These are phyloP conservation scores for Hydrotaea cyrtoneurina DNA, from an alignment of 2,888 invertebrate genomes.

Conservation along the genomic window DNA sequence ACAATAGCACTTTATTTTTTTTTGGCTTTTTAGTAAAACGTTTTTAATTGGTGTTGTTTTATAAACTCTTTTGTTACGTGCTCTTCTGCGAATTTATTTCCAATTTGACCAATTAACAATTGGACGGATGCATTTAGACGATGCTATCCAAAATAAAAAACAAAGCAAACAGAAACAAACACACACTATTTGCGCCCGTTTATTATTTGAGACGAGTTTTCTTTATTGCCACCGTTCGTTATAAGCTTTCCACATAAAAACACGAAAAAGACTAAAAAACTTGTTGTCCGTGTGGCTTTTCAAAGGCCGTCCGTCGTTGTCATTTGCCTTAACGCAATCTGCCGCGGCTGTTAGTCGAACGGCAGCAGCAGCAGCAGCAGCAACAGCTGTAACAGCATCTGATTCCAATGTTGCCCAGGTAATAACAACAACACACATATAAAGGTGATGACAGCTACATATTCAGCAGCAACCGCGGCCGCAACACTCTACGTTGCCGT, in stretches of 20 bases:
- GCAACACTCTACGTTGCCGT: not conserved
- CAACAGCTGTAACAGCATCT: slow-evolving; percentile 47
- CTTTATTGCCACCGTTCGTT: slow-evolving; percentile 59
- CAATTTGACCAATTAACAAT: slow-evolving; percentile 55
- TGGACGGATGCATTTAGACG: slow-evolving; percentile 31
- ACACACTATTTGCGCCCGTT: slow-evolving; percentile 44
- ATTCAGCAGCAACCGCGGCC: not conserved
- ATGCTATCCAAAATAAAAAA: too few relatives aligned
- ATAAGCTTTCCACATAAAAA: slow-evolving; percentile 70
- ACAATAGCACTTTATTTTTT: too few relatives aligned
- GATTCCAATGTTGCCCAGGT: slow-evolving; percentile 48
- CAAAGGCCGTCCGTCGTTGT: slow-evolving; percentile 62
- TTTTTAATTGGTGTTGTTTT: too few relatives aligned
- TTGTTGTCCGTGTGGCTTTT: slow-evolving; percentile 66
- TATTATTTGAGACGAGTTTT: slow-evolving; percentile 26
- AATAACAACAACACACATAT: slow-evolving; percentile 39
- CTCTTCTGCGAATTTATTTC: not conserved
- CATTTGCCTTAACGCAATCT: slow-evolving; percentile 66
- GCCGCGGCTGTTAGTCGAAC: slow-evolving; percentile 44
- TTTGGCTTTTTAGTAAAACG: too few relatives aligned
- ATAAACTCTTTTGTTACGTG: too few relatives aligned
- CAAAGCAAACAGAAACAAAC: too few relatives aligned
- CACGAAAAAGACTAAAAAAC: slow-evolving; percentile 71
- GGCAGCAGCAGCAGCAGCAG: slow-evolving; percentile 51
- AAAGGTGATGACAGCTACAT: slow-evolving; percentile 55